Evolutionary conservation across 2,797 vertebrate species (phyloP), one percentile per base, ranked within the genome.

Genomic region (Amniataba percoides): DNA sequence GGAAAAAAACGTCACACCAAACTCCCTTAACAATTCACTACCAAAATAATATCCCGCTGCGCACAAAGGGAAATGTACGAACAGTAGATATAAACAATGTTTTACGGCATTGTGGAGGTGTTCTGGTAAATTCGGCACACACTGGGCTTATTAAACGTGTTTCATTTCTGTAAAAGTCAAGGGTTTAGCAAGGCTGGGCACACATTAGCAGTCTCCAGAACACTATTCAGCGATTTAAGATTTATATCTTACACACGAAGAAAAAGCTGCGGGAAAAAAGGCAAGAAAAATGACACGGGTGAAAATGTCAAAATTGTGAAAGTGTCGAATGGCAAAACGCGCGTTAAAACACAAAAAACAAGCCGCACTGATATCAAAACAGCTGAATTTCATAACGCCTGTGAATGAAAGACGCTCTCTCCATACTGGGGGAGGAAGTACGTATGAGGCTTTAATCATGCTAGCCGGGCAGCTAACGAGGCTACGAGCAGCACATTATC

Each of bases 401-500:
- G 53, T 69, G 3, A 74, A 65, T 77, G n/a, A 43, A 85, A 45
- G 27, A 31, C 23, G 36, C 9, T 34, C 12, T 27, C 21, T 1
- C 43, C 6, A 19, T 10, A 13, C 23, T 31, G 27, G 27, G 27
- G 59, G 27, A 21, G 60, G 62, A 57, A 71, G 51, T 53, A 51
- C 67, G 69, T 49, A 59, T 42, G 62, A 59, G 51, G 80, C 75
- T 56, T 78, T 69, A 40, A 85, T 77, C 27, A 31, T 46, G 87
- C 67, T 89, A 88, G 89, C 91, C 25, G 34, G 10, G 40, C 14
- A 58, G 92, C 93, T 93, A 91, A 77, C 77, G 42, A 84, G 13
- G 81, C 82, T 78, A 75, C 70, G 65, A 31, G 15, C 70, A 39
- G 48, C 65, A 71, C 66, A 48, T 75, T 74, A 74, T 52, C 60